phyloP scores from a whole-genome alignment of 92 coral and sea anemone genomes.

The Parazoanthus atlanticus region DNA sequence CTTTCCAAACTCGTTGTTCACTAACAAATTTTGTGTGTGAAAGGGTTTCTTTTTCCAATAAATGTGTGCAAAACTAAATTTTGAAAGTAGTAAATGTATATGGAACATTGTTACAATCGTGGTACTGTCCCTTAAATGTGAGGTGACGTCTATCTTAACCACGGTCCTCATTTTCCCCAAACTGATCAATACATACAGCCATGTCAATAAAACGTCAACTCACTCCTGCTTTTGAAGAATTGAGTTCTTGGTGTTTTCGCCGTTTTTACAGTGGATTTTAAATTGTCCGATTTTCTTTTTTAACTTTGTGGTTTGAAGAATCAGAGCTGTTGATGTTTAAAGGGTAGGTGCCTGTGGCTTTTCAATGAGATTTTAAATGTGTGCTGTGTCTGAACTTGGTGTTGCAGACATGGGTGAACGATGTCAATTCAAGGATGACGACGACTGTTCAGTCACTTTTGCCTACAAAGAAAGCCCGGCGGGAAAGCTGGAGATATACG shows the following conservation, averaged over 20 bases:
- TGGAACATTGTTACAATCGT: background rate
- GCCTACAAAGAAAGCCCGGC: conserved; percentile 77
- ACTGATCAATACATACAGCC: background rate
- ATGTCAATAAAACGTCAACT: no score
- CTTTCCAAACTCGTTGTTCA: no score
- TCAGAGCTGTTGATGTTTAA: no score
- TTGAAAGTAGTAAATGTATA: no score
- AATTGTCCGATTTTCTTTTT: background rate
- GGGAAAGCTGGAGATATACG: conserved; percentile 63
- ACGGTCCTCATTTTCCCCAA: no score
- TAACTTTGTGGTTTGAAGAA: no score
- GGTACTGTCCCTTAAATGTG: background rate
- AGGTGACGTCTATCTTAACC: no score
- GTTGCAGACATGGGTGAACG: conserved; percentile 71
- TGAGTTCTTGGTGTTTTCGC: background rate
- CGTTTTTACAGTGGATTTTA: background rate
- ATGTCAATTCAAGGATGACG: conserved; percentile 80
- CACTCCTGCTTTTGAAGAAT: background rate
- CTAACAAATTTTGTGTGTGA: no score
- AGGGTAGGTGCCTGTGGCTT: background rate
- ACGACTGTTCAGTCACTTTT: conserved; percentile 86
- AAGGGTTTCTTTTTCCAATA: no score
- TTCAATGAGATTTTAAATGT: background rate
- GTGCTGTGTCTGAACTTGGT: background rate
- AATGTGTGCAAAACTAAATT: no score